Conservation (phyloP, 2,797 vertebrate genomes). For the Monodelphis domestica region DNA sequence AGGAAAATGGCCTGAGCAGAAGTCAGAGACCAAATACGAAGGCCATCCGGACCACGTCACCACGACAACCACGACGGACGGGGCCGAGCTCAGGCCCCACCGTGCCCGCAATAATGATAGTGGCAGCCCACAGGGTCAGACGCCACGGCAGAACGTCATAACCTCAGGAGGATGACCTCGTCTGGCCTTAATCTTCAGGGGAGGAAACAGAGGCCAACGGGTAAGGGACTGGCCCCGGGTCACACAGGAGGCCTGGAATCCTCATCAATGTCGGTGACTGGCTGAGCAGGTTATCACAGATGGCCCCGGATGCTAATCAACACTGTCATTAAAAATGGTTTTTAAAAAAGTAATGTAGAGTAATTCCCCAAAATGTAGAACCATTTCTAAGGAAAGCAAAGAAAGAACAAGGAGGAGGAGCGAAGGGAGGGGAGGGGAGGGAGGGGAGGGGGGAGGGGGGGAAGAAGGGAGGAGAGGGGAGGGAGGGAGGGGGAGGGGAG, state of each 20-base stretch:
- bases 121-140: too few relatives aligned
- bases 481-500: too few relatives aligned
- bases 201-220: background rate
- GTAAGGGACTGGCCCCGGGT: background rate
- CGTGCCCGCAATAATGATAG: too few relatives aligned
- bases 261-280: background rate
- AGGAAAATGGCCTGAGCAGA: too few relatives aligned
- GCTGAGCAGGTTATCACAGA: background rate
- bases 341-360: too few relatives aligned
- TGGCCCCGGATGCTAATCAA: background rate
- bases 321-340: background rate
- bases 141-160: too few relatives aligned
- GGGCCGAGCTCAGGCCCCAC: too few relatives aligned
- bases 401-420: background rate
- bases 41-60: background rate
- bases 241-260: background rate
- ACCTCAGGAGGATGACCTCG: too few relatives aligned
- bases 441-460: too few relatives aligned
- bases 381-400: background rate
- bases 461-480: too few relatives aligned
- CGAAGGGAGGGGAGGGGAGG: too few relatives aligned
- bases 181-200: background rate
- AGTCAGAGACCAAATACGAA: background rate
- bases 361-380: background rate
- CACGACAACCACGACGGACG: background rate